Evolutionary conservation across 1,140 invertebrate species (phyloP), one percentile per base, ranked within the genome.

Genomic region (Pogonomyrmex barbatus): DNA sequence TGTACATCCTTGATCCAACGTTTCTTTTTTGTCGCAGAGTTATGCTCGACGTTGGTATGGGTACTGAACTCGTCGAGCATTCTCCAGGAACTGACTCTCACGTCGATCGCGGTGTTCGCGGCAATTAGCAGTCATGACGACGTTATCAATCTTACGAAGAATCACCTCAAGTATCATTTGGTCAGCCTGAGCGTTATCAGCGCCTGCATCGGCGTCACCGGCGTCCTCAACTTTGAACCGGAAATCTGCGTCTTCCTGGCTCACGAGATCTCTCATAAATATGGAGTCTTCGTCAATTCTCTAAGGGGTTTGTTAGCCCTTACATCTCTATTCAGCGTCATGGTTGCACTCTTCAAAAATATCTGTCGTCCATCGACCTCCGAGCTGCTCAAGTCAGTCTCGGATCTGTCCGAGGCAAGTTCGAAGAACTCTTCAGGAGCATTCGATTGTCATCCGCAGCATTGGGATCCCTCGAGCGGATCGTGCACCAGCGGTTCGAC

Each of bases 151-250:
- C 89, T 96, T 8, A 94, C 96, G 4, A 94, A 95, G 56, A 95
- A 95, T 54, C 96, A 96, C 45, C 92, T 96, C 8, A 94, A 95
- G 73, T 96, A 96, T 86, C 96, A 96, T 84, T 83, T 96, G 62
- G 95, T 94, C 14, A 96, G 95, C 10, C 88, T 96, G 30, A 95
- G 94, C 17, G 93, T 96, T 10, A 94, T 96, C 12, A 94, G 95
- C 50, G 93, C 94, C 1, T 95, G 96, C 73, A 95, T 96, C 42
- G 94, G 95, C 1, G 91, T 95, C 9, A 95, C 95, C 0, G 94
- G 94, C 0, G 92, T 95, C 0, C 91, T 95, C 58, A 94, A 92
- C 87, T 95, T 90, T 87, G 93, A 94, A 73, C 93, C 93, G 3
- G 91, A 94, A 2, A 91, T 94, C 9, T 96, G 96, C 85, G 93